phyloP scores from a whole-genome alignment of 2,113 vertebrate genomes.

The Tricholaema leucomelas region DNA sequence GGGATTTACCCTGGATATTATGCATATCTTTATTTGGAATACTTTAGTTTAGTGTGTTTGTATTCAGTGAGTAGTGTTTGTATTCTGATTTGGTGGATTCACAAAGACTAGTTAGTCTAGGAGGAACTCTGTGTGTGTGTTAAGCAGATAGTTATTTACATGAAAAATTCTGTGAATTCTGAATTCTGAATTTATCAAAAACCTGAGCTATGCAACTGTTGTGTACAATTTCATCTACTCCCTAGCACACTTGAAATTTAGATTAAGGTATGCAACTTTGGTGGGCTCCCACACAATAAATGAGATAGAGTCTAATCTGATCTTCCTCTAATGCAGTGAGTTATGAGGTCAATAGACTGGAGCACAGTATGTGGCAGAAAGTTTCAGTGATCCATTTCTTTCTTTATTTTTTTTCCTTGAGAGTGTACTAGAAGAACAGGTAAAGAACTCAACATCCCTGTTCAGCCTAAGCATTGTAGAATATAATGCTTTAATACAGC shows the following conservation, averaged over 20 bases:
- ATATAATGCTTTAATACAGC: neutral
- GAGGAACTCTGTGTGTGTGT: neutral
- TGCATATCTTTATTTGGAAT: neutral
- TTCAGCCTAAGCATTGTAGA: neutral
- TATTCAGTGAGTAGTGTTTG: neutral
- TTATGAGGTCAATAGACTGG: neutral
- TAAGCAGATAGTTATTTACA: neutral
- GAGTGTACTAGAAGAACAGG: neutral
- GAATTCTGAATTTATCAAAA: neutral
- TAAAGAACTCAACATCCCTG: neutral
- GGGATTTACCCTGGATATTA: neutral
- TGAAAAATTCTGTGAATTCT: neutral
- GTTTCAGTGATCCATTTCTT: neutral
- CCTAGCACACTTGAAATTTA: neutral
- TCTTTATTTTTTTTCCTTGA: neutral
- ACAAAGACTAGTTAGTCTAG: neutral
- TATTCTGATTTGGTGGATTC: neutral
- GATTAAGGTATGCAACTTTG: neutral
- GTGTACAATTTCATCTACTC: neutral
- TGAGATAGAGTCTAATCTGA: neutral
- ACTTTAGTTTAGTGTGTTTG: neutral
- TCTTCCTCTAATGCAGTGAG: neutral
- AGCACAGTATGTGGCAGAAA: neutral
- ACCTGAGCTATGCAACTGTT: neutral
- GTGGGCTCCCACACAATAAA: neutral